Conservation (phyloP, 2,888 invertebrate genomes). For the Diaperis boleti region DNA sequence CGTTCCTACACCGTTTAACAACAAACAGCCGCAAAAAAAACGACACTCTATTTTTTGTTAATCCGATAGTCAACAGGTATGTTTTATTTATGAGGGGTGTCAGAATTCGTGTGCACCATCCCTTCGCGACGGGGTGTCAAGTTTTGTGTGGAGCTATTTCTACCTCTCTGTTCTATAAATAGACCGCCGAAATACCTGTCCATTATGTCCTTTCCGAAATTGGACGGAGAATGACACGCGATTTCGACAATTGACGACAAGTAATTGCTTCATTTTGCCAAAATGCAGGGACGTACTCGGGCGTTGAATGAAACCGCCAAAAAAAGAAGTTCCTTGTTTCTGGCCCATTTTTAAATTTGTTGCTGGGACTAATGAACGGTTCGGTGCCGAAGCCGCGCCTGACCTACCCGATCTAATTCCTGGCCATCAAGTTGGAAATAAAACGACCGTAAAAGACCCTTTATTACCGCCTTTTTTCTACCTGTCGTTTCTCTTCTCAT, state of each 20-base stretch:
- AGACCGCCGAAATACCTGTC: neutral
- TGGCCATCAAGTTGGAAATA: slow-evolving; percentile 10
- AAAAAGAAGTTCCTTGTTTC: neutral
- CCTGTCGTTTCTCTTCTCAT: slow-evolving; percentile 22
- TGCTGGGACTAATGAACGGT: slow-evolving; percentile 13
- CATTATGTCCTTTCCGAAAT: slow-evolving; percentile 25
- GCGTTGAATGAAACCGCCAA: neutral
- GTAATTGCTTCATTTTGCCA: slow-evolving; percentile 26
- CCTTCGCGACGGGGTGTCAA: slow-evolving; percentile 30
- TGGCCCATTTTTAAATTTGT: slow-evolving; percentile 10
- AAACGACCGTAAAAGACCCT: slow-evolving; percentile 27
- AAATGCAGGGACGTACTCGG: slow-evolving; percentile 1
- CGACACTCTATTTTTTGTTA: slow-evolving; percentile 19
- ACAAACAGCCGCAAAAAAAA: slow-evolving; percentile 2
- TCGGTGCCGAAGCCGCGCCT: slow-evolving; percentile 2
- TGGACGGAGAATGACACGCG: slow-evolving; percentile 23
- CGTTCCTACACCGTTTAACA: slow-evolving; percentile 10
- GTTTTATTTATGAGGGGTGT: slow-evolving; percentile 33
- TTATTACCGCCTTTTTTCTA: slow-evolving; percentile 18
- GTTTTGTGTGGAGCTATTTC: slow-evolving; percentile 17
- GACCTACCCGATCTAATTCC: slow-evolving; percentile 28
- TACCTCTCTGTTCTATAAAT: slow-evolving; percentile 11
- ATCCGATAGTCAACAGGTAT: slow-evolving; percentile 1
- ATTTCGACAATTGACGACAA: slow-evolving; percentile 17
- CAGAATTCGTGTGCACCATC: slow-evolving; percentile 21